Percentiles rank a stretch among this genome's conserved stretches.
Evolutionary conservation across 2,888 invertebrate genomes (phyloP).

Genomic region (Apotomis turbidana): DNA sequence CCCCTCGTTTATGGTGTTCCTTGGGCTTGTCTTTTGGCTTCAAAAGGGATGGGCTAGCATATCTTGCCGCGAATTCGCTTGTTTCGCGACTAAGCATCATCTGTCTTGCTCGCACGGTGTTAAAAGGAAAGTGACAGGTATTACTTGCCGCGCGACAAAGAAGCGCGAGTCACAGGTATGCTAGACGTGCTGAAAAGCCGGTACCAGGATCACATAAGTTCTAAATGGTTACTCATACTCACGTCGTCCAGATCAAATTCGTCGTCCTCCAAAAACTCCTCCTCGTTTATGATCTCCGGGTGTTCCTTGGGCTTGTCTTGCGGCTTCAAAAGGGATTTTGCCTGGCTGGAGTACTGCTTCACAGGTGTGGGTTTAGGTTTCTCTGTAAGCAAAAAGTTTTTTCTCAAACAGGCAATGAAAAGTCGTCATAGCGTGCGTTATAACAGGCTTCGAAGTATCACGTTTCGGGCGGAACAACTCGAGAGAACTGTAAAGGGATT

Average conservation of each 20-base stretch:
- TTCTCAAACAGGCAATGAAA: too few relatives aligned
- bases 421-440: too few relatives aligned
- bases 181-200: too few relatives aligned
- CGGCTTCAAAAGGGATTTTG: conserved; percentile 26
- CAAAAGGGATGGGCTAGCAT: conserved; percentile 8
- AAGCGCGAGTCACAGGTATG: too few relatives aligned
- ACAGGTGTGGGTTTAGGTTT: conserved; percentile 29
- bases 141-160: too few relatives aligned
- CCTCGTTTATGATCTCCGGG: conserved; percentile 59
- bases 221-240: conserved; percentile 46
- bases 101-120: too few relatives aligned
- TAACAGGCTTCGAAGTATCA: too few relatives aligned
- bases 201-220: conserved; percentile 1
- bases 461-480: too few relatives aligned
- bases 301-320: conserved; percentile 36
- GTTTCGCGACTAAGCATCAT: too few relatives aligned
- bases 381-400: conserved; percentile 5
- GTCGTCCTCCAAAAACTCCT: conserved; percentile 64
- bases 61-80: too few relatives aligned
- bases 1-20: conserved; percentile 54
- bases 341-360: conserved; percentile 31
- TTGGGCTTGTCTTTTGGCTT: conserved; percentile 4
- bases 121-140: too few relatives aligned
- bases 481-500: too few relatives aligned
- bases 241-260: conserved; percentile 63